Percentiles rank a stretch among this genome's conserved stretches.
Evolutionary conservation across 2,888 invertebrate species (phyloP).

Genomic region (Agriopis aurantiaria): DNA sequence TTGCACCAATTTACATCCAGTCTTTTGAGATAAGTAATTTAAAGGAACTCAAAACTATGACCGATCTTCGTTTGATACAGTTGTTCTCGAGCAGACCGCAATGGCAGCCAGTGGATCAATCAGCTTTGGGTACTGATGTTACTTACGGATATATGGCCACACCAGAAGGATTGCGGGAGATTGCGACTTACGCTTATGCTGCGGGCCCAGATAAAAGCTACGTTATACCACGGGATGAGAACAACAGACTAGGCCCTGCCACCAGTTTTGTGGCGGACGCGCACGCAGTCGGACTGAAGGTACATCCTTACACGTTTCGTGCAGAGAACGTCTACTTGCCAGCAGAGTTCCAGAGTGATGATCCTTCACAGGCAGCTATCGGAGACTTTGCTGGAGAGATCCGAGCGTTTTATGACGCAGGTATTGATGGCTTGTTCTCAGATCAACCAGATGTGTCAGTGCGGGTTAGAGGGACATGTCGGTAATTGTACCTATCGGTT

Average conservation of each 20-base stretch:
- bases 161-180: conserved; percentile 68
- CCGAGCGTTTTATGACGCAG: conserved; percentile 66
- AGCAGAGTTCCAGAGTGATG: conserved; percentile 64
- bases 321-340: conserved; percentile 75
- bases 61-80: conserved; percentile 72
- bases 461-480: conserved; percentile 56
- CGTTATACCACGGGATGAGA: conserved; percentile 69
- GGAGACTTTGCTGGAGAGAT: conserved; percentile 72
- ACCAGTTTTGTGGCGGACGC: conserved; percentile 73
- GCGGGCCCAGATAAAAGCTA: conserved; percentile 77
- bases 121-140: conserved; percentile 58
- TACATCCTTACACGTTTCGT: conserved; percentile 79
- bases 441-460: conserved; percentile 76
- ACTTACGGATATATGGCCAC: conserved; percentile 77
- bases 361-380: conserved; percentile 57
- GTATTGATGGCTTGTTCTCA: conserved; percentile 76
- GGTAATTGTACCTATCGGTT: conserved; percentile 2
- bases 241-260: conserved; percentile 61
- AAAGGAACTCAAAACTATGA: conserved; percentile 69
- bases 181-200: conserved; percentile 75
- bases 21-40: conserved; percentile 79
- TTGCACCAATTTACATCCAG: conserved; percentile 74
- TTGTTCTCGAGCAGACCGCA: conserved; percentile 54
- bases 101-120: conserved; percentile 71
- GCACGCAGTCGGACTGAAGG: conserved; percentile 73